Base-by-base conservation (phyloP, 2,888 invertebrate genomes). In the Ptychoptera albimana region DNA sequence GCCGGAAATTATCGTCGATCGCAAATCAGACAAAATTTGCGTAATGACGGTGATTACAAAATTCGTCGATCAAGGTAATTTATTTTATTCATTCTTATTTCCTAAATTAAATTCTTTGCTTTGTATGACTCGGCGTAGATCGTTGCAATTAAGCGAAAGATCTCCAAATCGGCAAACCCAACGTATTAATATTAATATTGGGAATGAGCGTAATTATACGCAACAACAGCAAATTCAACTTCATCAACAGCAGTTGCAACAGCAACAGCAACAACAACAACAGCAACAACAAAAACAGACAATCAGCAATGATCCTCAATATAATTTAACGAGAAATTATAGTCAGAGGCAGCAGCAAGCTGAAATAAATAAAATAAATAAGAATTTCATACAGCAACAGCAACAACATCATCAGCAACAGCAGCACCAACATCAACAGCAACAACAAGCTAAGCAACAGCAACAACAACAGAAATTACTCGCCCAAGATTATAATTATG, bases 121-220 rank as follows among this genome's bases (percentile, higher is more conserved):
- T 31, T 40, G 42, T n/a, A 31, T 37, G 6, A 3, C 7, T 23
- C 7, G 3, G 23, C 23, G 23, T 48, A 68, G 77, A 53, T 78
- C 78, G 50, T 64, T 79, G 23, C 78, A 79, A 54, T 60, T 78
- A 23, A 76, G 74, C 1, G 78, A 78, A 53, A 65, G 68, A 34
- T 73, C 73, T 1, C 71, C 72, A 0, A 68, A 60, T 47, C 63
- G 64, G 42, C 55, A 56, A 11, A 45, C 45, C 38, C 45, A 44
- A 41, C 67, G 67, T 48, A 64, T 23, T 23, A 23, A 23, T 23
- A 23, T 23, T 23, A 23, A 23, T 23, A 23, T 23, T 23, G 23
- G 23, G 35, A 12, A n/a, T n/a, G 23, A 53, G 5, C 43, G 44
- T 15, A 42, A 44, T 2, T 48, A 48, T 15, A 48, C 44, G 31